phyloP scores from a whole-genome alignment of 2,797 vertebrate species.

The Rhynchonycteris naso region DNA sequence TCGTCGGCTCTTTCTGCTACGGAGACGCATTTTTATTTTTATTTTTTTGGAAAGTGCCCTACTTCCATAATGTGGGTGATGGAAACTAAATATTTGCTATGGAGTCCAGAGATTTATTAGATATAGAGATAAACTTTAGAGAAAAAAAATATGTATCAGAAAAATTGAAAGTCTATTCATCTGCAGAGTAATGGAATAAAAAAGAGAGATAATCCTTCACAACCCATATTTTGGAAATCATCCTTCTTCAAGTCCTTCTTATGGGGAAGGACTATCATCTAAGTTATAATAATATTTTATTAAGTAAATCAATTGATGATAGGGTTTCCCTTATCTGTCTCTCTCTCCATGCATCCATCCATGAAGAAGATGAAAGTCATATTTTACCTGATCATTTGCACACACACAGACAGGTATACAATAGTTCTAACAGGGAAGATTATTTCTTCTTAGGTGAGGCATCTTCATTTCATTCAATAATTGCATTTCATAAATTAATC shows the following conservation, averaged over 20 bases:
- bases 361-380: neutral
- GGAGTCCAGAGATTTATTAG: neutral
- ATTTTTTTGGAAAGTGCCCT: constrained; percentile 29
- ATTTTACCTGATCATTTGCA: neutral
- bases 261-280: neutral
- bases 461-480: constrained; percentile 36
- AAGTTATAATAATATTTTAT: neutral
- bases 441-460: constrained; percentile 25
- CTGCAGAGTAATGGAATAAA: neutral
- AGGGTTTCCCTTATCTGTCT: neutral
- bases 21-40: neutral
- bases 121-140: neutral
- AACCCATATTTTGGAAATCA: neutral
- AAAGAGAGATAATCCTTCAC: neutral
- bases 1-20: neutral
- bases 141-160: neutral
- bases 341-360: neutral
- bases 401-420: neutral
- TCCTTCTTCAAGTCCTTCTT: neutral
- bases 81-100: constrained; percentile 34
- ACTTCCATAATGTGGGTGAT: neutral
- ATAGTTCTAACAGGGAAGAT: neutral
- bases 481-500: constrained; percentile 38
- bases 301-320: neutral
- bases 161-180: neutral